These are phyloP conservation scores for Tretioscincus oriximinensis DNA, from an alignment of 2,113 vertebrate genomes.

Conservation along the genomic window DNA sequence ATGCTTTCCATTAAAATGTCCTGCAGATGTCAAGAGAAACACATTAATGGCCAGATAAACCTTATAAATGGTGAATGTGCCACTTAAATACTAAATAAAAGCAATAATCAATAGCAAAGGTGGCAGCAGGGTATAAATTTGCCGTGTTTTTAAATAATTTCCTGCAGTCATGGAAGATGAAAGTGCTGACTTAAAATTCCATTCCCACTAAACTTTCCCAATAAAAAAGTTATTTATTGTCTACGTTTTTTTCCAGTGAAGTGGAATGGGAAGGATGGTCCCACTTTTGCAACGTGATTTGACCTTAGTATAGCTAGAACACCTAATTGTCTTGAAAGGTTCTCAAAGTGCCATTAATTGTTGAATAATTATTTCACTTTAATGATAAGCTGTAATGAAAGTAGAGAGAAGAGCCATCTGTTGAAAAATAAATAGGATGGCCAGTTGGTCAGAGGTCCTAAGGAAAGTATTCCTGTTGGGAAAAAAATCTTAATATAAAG, in stretches of 20 bases:
- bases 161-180: constrained; percentile 20
- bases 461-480: neutral
- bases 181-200: constrained; percentile 10
- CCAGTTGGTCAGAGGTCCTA: neutral
- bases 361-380: neutral
- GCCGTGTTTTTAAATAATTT: constrained; percentile 34
- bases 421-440: neutral
- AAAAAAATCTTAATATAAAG: neutral
- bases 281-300: constrained; percentile 21
- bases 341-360: neutral
- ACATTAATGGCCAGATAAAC: constrained; percentile 56
- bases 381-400: neutral
- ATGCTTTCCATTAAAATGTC: constrained; percentile 70
- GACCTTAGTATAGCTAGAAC: constrained; percentile 16
- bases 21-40: constrained; percentile 58
- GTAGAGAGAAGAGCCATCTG: neutral
- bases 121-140: constrained; percentile 29
- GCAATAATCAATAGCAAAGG: constrained; percentile 49
- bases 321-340: neutral
- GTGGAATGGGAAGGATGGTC: neutral
- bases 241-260: neutral
- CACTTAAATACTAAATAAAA: constrained; percentile 53
- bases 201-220: constrained; percentile 26
- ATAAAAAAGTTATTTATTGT: constrained; percentile 22
- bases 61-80: constrained; percentile 36